Conservation (phyloP, 2,797 vertebrate genomes). For the Gymnocypris eckloni region DNA sequence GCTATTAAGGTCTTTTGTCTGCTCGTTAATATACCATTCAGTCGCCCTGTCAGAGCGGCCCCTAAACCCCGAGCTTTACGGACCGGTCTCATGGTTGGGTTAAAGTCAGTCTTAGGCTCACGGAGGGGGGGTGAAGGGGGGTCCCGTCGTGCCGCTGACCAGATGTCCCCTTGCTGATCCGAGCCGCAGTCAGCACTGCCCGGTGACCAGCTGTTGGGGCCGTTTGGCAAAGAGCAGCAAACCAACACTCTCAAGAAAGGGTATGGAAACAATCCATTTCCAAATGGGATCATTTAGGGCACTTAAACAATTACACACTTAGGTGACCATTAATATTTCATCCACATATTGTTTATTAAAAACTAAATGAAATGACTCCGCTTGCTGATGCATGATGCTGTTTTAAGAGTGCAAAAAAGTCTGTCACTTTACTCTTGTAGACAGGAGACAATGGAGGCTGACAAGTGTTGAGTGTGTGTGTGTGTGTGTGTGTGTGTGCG, state of each 20-base stretch:
- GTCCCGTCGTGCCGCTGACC: constrained; percentile 82
- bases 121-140: constrained; percentile 38
- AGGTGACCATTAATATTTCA: constrained; percentile 86
- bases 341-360: constrained; percentile 80
- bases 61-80: constrained; percentile 72
- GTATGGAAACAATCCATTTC: constrained; percentile 85
- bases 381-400: constrained; percentile 19
- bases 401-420: constrained; percentile 9
- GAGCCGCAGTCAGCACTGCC: constrained; percentile 80
- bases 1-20: constrained; percentile 86
- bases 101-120: constrained; percentile 63
- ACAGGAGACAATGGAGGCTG: constrained; percentile 14
- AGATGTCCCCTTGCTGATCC: constrained; percentile 87
- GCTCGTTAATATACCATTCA: constrained; percentile 82
- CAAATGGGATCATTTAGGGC: constrained; percentile 90
- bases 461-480: constrained; percentile 22
- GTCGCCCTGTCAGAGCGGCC: constrained; percentile 75
- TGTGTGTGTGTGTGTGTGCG: not conserved
- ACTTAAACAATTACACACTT: constrained; percentile 88
- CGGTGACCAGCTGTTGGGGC: constrained; percentile 91
- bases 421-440: constrained; percentile 21
- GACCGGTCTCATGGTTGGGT: constrained; percentile 66
- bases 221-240: constrained; percentile 79
- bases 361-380: constrained; percentile 65
- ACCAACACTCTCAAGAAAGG: constrained; percentile 81